A percentile compares a stretch with the other conserved stretches of the same genome.
Conservation (phyloP, 2,797 vertebrate genomes). For the Spinibarbus caldwelli region DNA sequence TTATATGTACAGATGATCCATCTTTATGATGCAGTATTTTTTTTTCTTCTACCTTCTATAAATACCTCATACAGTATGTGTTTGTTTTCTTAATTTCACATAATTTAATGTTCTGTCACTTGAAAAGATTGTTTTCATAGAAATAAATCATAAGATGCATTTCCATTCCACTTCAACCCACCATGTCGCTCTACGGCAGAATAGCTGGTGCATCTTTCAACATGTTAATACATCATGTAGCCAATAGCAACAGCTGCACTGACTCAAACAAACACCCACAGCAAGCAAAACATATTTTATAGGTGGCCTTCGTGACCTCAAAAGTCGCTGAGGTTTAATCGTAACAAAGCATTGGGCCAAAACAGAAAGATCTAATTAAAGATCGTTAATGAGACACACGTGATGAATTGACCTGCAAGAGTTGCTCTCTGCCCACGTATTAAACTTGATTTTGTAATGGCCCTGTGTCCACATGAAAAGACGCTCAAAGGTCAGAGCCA, state of each 20-base stretch:
- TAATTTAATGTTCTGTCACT: not conserved
- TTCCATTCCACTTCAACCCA: not conserved
- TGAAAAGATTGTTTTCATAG: not conserved
- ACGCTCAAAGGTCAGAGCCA: constrained; percentile 29
- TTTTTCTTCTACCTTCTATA: not conserved
- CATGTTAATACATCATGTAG: not conserved
- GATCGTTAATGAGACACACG: constrained; percentile 31
- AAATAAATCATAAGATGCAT: not conserved
- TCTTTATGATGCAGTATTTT: not conserved
- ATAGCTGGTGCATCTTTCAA: not conserved
- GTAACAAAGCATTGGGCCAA: constrained; percentile 35
- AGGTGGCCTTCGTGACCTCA: constrained; percentile 18
- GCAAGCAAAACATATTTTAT: constrained; percentile 14
- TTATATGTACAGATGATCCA: not conserved
- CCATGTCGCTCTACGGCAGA: not conserved
- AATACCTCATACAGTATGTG: too few species aligned
- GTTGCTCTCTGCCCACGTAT: constrained; percentile 26
- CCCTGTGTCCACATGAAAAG: constrained; percentile 35
- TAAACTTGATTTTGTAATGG: constrained; percentile 41
- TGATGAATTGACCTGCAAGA: constrained; percentile 29
- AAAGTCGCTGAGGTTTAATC: constrained; percentile 15
- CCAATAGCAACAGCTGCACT: not conserved
- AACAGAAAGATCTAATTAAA: constrained; percentile 51
- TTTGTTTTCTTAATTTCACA: not conserved
- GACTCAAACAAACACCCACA: constrained; percentile 23